Evolutionary conservation across 2,888 invertebrate species (phyloP).

Genomic region (Platynereis dumerilii): DNA sequence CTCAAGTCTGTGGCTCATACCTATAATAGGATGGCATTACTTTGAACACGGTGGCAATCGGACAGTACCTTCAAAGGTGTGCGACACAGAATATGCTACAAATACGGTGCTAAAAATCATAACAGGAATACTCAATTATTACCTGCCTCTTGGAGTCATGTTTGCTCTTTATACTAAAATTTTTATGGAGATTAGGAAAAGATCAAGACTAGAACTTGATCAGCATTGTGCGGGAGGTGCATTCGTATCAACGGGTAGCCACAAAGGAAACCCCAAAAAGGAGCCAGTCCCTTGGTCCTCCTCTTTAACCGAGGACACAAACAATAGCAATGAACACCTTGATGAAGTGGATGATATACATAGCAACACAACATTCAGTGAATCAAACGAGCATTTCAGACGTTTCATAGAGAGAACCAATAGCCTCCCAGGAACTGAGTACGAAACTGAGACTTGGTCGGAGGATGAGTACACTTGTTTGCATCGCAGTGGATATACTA

Average conservation of each 20-base stretch:
- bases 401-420: not conserved
- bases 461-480: constrained; percentile 33
- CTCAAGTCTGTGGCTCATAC: constrained; percentile 66
- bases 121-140: constrained; percentile 67
- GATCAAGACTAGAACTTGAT: constrained; percentile 62
- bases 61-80: constrained; percentile 56
- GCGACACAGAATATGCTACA: constrained; percentile 67
- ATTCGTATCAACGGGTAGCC: not conserved
- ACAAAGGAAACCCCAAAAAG: constrained; percentile 3
- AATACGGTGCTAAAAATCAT: constrained; percentile 64
- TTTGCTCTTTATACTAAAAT: constrained; percentile 65
- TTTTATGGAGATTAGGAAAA: constrained; percentile 65
- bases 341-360: not conserved
- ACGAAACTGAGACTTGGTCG: constrained; percentile 41
- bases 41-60: constrained; percentile 56
- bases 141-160: constrained; percentile 67
- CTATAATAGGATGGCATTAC: constrained; percentile 66
- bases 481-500: constrained; percentile 17
- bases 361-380: constrained; percentile 4
- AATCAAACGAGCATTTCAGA: constrained; percentile 4
- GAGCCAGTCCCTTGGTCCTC: constrained; percentile 14
- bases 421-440: constrained; percentile 13
- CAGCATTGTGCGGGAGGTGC: constrained; percentile 45
- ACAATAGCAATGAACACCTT: constrained; percentile 25
- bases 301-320: constrained; percentile 38